phyloP scores from a whole-genome alignment of 2,113 vertebrate genomes.

The Bos javanicus region DNA sequence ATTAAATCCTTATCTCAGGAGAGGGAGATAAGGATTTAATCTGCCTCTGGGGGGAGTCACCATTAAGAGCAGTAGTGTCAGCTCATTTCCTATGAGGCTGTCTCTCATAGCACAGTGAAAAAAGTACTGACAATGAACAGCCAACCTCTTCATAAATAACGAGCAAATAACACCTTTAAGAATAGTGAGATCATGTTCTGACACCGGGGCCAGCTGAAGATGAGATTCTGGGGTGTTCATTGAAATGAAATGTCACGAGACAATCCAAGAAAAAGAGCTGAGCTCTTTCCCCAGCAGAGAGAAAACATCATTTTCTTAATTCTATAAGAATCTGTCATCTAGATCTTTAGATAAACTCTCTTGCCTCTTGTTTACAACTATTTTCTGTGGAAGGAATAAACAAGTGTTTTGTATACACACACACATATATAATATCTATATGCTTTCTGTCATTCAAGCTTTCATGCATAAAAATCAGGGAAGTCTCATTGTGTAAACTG shows the following conservation, averaged over 20 bases:
- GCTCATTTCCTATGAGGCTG: not conserved
- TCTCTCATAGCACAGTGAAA: not conserved
- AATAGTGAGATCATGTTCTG: not conserved
- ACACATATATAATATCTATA: not conserved
- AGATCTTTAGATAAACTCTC: not conserved
- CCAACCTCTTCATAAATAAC: not conserved
- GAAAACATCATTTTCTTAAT: not conserved
- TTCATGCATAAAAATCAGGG: not conserved
- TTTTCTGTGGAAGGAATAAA: not conserved
- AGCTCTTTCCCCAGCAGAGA: not conserved
- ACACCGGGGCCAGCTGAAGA: not conserved
- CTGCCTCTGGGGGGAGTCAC: not conserved
- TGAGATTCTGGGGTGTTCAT: not conserved
- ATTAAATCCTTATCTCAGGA: not conserved
- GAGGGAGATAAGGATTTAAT: not conserved
- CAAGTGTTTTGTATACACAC: not conserved
- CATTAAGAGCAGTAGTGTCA: constrained; percentile 17
- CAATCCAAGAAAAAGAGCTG: not conserved
- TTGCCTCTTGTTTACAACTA: not conserved
- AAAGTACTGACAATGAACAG: not conserved
- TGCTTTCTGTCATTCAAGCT: not conserved
- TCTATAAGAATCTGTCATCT: not conserved
- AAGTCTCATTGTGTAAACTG: not conserved
- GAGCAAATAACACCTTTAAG: not conserved
- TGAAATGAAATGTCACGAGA: not conserved